Conservation (phyloP, 2,888 invertebrate genomes). For the Macrosiphum euphorbiae region DNA sequence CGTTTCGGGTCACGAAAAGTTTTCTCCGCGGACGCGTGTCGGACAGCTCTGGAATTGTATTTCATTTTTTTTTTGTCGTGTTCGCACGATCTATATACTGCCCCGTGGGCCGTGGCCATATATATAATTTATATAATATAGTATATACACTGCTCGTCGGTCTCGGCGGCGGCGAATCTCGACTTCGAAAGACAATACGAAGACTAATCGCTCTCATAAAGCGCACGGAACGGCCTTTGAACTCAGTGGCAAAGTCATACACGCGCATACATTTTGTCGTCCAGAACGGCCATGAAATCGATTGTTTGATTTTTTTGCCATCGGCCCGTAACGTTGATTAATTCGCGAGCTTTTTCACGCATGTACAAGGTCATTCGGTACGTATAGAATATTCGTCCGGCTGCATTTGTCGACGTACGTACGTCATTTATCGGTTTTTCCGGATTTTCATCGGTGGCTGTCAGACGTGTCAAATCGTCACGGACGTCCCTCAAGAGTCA, state of each 20-base stretch:
- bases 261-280: neutral
- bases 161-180: neutral
- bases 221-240: neutral
- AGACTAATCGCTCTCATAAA: conserved; percentile 41
- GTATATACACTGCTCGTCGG: neutral
- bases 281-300: neutral
- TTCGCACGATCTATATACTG: neutral
- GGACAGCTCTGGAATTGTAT: conserved; percentile 23
- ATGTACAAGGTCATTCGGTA: neutral
- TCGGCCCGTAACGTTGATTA: neutral
- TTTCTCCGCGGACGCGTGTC: conserved; percentile 7
- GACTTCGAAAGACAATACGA: conserved; percentile 29
- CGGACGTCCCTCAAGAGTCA: neutral
- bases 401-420: neutral
- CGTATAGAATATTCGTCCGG: neutral
- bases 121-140: neutral
- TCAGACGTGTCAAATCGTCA: neutral
- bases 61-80: conserved; percentile 7
- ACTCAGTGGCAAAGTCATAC: neutral
- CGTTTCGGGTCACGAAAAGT: conserved; percentile 38
- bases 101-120: neutral
- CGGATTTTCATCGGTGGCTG: neutral
- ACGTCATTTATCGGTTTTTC: neutral
- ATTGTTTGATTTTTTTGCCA: neutral
- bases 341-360: neutral